Evolutionary conservation across 2,113 vertebrate species (phyloP).

Genomic region (Chunga burmeisteri): DNA sequence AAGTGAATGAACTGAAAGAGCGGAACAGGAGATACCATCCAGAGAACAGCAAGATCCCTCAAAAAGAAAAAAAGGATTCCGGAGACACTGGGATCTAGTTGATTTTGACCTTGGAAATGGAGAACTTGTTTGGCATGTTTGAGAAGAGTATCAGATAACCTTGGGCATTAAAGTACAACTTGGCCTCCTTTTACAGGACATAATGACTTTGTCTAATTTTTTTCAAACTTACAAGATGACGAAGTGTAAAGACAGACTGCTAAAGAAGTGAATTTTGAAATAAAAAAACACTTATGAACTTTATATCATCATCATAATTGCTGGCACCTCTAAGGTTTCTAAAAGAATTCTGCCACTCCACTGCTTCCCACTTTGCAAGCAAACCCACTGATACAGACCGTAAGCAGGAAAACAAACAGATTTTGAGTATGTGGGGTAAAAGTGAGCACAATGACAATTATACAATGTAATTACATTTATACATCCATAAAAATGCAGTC

Average conservation of each 20-base stretch:
- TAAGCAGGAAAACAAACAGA: background rate
- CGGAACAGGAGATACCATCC: background rate
- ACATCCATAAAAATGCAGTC: background rate
- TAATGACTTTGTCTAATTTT: background rate
- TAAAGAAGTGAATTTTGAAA: background rate
- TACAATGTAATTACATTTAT: background rate
- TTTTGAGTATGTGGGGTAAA: background rate
- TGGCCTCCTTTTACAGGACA: background rate
- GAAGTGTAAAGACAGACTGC: background rate
- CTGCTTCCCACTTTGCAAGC: background rate
- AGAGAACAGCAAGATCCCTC: background rate
- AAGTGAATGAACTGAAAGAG: background rate
- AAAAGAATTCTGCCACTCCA: background rate
- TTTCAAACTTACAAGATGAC: background rate
- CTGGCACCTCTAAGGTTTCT: background rate
- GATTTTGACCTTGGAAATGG: conserved; percentile 50
- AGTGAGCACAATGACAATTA: background rate
- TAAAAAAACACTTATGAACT: background rate
- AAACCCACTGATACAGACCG: background rate
- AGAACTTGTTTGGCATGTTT: background rate
- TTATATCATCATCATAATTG: background rate
- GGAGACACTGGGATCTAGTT: background rate
- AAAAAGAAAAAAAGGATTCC: background rate
- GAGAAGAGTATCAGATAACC: background rate
- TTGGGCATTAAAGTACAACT: background rate